Conservation (phyloP, 2,888 invertebrate genomes). For the Lutraria lutraria region DNA sequence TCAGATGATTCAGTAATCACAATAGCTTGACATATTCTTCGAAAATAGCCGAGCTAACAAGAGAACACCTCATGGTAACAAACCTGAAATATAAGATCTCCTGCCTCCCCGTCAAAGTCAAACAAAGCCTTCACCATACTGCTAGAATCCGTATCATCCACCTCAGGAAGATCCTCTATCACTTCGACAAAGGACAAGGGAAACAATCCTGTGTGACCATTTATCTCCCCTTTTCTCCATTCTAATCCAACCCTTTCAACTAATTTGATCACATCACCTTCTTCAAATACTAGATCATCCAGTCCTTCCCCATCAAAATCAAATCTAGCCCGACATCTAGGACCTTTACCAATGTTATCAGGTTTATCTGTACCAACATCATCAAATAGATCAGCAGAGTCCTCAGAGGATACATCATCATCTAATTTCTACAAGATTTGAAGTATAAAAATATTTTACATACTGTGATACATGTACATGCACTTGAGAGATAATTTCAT, state of each 20-base stretch:
- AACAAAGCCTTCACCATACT: constrained; percentile 71
- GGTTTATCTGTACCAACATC: constrained; percentile 66
- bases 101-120: constrained; percentile 78
- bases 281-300: constrained; percentile 80
- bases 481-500: not conserved
- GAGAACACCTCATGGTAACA: no score
- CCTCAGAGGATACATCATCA: constrained; percentile 46
- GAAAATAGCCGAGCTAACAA: no score
- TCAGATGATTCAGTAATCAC: no score
- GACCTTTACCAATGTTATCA: constrained; percentile 73
- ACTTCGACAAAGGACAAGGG: constrained; percentile 87
- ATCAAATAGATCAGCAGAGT: constrained; percentile 51
- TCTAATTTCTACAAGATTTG: constrained; percentile 51
- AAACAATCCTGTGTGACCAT: constrained; percentile 85
- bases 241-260: constrained; percentile 79
- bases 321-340: constrained; percentile 83
- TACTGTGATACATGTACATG: not conserved
- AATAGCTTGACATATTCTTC: no score
- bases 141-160: constrained; percentile 11
- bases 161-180: constrained; percentile 78
- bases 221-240: constrained; percentile 82
- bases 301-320: constrained; percentile 83
- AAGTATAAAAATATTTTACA: not conserved
- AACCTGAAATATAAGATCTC: constrained; percentile 80
- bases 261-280: constrained; percentile 80